Conservation (phyloP, 2,797 vertebrate species). For the Chelonia mydas region DNA sequence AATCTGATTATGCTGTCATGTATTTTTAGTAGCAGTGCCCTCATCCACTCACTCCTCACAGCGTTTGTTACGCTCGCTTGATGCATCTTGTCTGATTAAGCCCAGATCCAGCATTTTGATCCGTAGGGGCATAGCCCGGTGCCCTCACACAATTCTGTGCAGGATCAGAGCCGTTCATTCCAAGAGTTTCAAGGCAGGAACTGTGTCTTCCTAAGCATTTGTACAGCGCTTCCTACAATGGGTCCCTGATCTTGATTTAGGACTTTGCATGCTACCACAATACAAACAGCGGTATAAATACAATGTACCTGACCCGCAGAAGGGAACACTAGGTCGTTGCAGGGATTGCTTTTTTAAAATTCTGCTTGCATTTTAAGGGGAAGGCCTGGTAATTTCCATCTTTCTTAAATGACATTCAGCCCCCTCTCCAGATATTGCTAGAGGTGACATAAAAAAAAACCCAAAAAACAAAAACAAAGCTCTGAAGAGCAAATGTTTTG, state of each 20-base stretch:
- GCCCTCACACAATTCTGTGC: not conserved
- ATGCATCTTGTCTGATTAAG: slow-evolving; percentile 4
- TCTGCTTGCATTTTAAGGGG: slow-evolving; percentile 1
- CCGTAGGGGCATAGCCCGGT: not conserved
- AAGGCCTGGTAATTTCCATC: not conserved
- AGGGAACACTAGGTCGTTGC: not conserved
- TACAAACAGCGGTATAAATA: slow-evolving; percentile 1
- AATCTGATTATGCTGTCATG: not conserved
- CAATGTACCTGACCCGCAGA: not conserved
- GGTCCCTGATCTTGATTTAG: not conserved
- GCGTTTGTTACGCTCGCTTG: not conserved
- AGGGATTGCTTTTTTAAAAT: not conserved
- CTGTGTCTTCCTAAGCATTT: not conserved
- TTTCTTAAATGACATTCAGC: not conserved
- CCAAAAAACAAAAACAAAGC: not conserved
- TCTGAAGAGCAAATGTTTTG: not conserved
- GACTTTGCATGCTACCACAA: not conserved
- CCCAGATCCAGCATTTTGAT: not conserved
- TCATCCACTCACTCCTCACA: not conserved
- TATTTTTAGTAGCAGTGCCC: not conserved
- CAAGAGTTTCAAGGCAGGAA: not conserved
- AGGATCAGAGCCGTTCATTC: not conserved
- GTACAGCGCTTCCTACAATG: not conserved
- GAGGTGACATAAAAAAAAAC: not conserved
- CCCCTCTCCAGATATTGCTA: not conserved